A percentile compares a stretch with the other conserved stretches of the same genome.
Evolutionary conservation across 2,113 vertebrate species (phyloP).

Genomic region (Tonatia bakeri): DNA sequence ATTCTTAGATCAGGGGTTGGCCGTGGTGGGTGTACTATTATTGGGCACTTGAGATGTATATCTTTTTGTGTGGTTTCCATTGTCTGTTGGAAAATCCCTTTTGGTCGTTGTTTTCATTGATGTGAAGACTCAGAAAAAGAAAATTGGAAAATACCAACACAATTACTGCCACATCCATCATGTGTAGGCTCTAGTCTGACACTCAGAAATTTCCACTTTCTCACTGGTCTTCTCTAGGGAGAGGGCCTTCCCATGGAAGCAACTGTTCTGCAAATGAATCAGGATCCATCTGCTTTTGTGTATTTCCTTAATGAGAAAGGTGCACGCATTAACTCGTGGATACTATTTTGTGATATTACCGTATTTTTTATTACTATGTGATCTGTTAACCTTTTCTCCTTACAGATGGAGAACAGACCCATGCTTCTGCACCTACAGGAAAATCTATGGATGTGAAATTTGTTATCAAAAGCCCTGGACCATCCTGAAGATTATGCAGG

Average conservation of each 20-base stretch:
- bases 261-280: rapidly evolving
- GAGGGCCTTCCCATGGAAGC: neutral
- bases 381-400: neutral
- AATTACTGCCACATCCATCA: rapidly evolving
- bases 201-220: rapidly evolving
- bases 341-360: rapidly evolving
- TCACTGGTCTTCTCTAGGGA: neutral
- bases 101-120: neutral
- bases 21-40: no score
- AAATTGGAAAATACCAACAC: neutral
- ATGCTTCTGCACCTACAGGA: neutral
- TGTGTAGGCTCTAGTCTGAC: rapidly evolving
- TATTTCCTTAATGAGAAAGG: neutral
- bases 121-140: neutral
- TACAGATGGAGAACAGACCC: rapidly evolving
- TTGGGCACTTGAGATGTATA: rapidly evolving
- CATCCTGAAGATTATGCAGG: neutral
- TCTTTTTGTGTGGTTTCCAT: rapidly evolving
- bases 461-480: neutral
- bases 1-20: neutral
- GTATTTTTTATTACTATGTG: neutral
- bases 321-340: rapidly evolving
- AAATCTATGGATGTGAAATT: neutral
- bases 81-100: neutral
- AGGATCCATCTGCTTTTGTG: rapidly evolving